Evolutionary conservation across 2,888 invertebrate genomes (phyloP).

Genomic region (Notocelia uddmanniana): DNA sequence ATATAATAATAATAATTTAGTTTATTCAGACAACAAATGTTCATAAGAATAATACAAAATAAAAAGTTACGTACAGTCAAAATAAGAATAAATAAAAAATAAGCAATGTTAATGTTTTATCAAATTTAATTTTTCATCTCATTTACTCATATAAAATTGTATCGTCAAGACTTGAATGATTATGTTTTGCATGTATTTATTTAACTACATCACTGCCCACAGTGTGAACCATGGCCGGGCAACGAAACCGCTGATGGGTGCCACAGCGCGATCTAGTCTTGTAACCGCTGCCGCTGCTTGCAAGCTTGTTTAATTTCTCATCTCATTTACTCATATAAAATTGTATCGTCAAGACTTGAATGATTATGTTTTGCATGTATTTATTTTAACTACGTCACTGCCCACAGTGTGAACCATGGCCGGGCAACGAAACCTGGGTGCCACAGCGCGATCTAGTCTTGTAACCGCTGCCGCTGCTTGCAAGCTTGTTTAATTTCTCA

Average conservation of each 20-base stretch:
- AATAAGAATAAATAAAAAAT: too few species aligned
- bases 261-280: constrained; percentile 6
- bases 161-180: background rate
- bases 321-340: too few species aligned
- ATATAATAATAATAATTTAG: too few species aligned
- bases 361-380: background rate
- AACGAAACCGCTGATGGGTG: constrained; percentile 9
- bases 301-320: background rate
- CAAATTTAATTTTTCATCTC: too few species aligned
- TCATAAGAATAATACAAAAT: too few species aligned
- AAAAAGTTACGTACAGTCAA: too few species aligned
- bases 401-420: constrained; percentile 12
- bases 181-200: background rate
- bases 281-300: background rate
- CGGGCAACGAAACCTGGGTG: constrained; percentile 4
- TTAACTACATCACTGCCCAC: constrained; percentile 2
- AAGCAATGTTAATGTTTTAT: too few species aligned
- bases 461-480: background rate
- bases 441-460: constrained; percentile 6
- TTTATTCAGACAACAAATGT: too few species aligned
- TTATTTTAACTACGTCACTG: background rate
- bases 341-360: too few species aligned
- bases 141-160: too few species aligned
- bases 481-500: background rate
- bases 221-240: constrained; percentile 2